Evolutionary conservation across 2,888 invertebrate species (phyloP).

Genomic region (Hydrotaea diabolus): DNA sequence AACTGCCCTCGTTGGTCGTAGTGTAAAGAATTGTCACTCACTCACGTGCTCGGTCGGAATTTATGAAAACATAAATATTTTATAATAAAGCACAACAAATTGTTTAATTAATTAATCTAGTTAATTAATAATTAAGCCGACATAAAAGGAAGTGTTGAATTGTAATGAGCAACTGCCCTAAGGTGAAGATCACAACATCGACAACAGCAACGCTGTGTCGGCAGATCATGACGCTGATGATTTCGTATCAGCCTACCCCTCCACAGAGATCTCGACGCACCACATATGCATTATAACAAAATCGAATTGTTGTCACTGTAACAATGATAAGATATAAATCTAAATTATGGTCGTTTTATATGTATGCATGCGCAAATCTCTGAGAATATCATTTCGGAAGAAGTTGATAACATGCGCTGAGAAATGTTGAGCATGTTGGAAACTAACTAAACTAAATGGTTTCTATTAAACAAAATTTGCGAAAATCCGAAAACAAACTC

Average conservation of each 20-base stretch:
- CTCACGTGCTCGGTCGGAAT: constrained; percentile 33
- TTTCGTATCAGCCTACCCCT: too few species aligned
- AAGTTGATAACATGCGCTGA: neutral
- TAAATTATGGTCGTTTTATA: neutral
- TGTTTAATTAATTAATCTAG: constrained; percentile 39
- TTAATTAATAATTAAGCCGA: constrained; percentile 39
- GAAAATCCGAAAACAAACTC: constrained; percentile 2
- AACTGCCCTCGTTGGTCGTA: neutral
- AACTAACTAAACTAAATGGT: neutral
- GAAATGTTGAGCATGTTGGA: neutral
- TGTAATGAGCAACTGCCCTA: constrained; percentile 57
- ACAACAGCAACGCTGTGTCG: neutral
- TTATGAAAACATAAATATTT: constrained; percentile 32
- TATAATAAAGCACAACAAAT: constrained; percentile 26
- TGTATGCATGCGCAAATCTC: too few species aligned
- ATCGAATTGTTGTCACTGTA: constrained; percentile 4
- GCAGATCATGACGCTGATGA: neutral
- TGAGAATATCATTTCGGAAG: neutral
- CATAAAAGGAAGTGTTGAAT: constrained; percentile 37
- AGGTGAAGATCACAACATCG: constrained; percentile 52
- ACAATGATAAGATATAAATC: constrained; percentile 24
- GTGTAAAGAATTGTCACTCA: neutral
- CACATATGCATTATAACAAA: neutral
- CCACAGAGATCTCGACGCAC: neutral
- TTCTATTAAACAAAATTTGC: neutral